Evolutionary conservation across 35 echinoderm and acorn worm species (phyloP), one percentile per base, ranked within the genome.

Genomic region (Stichopus chloronotus): DNA sequence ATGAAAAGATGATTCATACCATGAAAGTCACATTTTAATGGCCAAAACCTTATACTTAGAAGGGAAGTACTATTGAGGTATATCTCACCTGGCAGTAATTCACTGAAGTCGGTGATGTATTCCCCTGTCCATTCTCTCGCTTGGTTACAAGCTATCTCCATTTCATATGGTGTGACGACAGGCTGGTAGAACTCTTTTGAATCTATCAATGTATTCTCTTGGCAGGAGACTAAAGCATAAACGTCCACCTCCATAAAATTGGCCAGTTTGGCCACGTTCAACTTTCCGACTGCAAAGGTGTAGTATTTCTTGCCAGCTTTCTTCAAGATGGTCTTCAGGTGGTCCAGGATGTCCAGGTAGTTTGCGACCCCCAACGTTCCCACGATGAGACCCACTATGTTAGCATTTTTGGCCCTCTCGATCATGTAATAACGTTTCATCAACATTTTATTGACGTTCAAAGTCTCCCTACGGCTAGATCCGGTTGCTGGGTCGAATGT

Each of bases 41-140:
- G 30, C 30, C 30, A 1, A 43, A 43, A 43, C 30, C 30, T 3
- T 43, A 43, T 43, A 43, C 30, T 43, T 43, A 43, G 30, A 43
- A 43, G 30, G 3, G 30, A 43, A 43, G 30, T 43, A 43, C 30
- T 43, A 43, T 43, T 43, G 30, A 43, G 30, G 22, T 74, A 74
- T 22, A 23, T 11, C 91, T 93, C 21, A 96, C 97, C 97, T 95
- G 97, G 97, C 53, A 99, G 52, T 83, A 96, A 22, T 43, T 96
- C 61, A 25, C 94, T 85, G 79, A 99, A 99, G 68, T 99, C 97
- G 25, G 97, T 96, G 30, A 93, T 77, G 69, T 99, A 99, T n/a
- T 95, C 94, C 13, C 97, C 97, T 0, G 95, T 99, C 97, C 97
- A 99, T 85, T 99, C 97, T 20, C 97, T 91, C 13, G 97, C 95